A percentile compares a stretch with the other conserved stretches of the same genome.
Conservation (phyloP, 1,140 invertebrate species). For the Hetaerina americana region DNA sequence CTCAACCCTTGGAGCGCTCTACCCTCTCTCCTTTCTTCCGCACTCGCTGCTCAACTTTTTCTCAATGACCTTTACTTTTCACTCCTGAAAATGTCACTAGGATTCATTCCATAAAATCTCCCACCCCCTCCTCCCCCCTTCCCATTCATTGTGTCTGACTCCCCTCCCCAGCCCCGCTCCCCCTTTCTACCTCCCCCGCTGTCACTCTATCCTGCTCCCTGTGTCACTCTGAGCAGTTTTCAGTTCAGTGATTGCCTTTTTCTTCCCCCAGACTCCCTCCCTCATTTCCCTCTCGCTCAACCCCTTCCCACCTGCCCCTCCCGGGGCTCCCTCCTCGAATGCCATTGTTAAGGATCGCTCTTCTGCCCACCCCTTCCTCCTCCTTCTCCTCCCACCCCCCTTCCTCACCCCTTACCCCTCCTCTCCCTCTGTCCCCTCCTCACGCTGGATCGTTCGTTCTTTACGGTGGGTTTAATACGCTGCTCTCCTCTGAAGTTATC, state of each 20-base stretch:
- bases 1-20: no score
- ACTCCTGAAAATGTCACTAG: no score
- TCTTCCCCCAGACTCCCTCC: background rate
- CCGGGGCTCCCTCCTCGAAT: background rate
- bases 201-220: background rate
- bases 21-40: no score
- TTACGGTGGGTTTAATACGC: background rate
- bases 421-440: background rate
- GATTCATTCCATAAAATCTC: no score
- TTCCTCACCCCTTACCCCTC: background rate
- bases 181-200: background rate
- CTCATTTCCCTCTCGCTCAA: background rate
- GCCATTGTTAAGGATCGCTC: no score
- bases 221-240: background rate
- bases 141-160: no score
- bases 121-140: no score
- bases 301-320: background rate
- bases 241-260: background rate
- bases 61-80: no score
- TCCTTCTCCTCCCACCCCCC: background rate
- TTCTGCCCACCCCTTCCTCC: background rate
- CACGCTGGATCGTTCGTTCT: background rate
- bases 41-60: no score
- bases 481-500: background rate
- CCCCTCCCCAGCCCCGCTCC: background rate